Evolutionary conservation across 2,888 invertebrate species (phyloP), one percentile per base, ranked within the genome.

Genomic region (Drosophila merina): DNA sequence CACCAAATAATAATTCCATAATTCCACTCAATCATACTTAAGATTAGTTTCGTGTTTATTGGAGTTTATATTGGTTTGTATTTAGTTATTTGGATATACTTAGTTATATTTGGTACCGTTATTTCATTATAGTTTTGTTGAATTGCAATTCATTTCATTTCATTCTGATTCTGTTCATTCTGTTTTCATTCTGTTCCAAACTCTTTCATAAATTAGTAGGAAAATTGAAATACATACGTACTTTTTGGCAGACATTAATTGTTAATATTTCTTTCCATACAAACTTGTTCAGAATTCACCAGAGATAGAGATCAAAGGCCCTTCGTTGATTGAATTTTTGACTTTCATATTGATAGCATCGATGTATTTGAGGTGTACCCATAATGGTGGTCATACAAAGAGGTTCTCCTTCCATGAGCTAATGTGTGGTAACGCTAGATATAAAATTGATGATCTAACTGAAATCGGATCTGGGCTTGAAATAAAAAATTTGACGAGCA

Each of bases 401-500:
- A 30, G 25, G 54, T 51, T 66, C 60, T 70, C 81, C 76, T 66
- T 79, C 63, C 79, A 49, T 49, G 54, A 66, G 64, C 28, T 31
- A 31, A 20, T 20, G 49, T 33, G 31, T 33, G 45, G 48, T 25
- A 55, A 44, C 28, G 60, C 44, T 55, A 36, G 1, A n/a, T 14
- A 33, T 52, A 30, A 64, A 40, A 12, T 55, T 42, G 86, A 52
- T 70, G 77, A 54, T 56, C 68, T 49, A 66, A 81, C 81, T 81
- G 87, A 84, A 81, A 81, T 64, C 75, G 71, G 77, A 70, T 74
- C 80, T 73, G 47, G 60, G 70, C 81, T 86, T 86, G 71, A 84
- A 81, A 82, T 82, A 82, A 82, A 81, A 72, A 80, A 77, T 86
- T 72, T 84, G 64, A 64, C 57, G 55, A 76, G 56, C 81, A 81